These are phyloP conservation scores for Dione juno DNA, from an alignment of 2,888 invertebrate genomes.

Conservation along the genomic window DNA sequence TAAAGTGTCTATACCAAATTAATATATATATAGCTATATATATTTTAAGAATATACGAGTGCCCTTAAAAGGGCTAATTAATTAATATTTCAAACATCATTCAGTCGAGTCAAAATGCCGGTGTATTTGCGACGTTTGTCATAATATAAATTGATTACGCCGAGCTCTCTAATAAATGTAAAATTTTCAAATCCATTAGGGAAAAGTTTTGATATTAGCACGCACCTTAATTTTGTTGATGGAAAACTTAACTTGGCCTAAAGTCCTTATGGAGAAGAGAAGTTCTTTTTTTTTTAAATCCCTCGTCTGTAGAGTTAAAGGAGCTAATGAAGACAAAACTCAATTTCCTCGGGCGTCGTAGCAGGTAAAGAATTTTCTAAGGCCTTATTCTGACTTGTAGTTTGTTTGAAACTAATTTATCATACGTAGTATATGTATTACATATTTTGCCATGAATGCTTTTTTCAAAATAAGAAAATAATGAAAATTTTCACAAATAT, in stretches of 20 bases:
- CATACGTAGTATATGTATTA: neutral
- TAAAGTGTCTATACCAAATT: neutral
- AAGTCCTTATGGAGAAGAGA: conserved; percentile 69
- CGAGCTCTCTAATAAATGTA: conserved; percentile 68
- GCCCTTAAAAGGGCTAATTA: conserved; percentile 35
- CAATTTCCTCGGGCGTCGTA: conserved; percentile 58
- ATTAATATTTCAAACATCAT: conserved; percentile 47
- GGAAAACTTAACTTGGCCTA: conserved; percentile 74
- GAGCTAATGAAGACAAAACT: conserved; percentile 77
- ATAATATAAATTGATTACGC: conserved; percentile 66
- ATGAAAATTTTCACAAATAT: too few relatives aligned
- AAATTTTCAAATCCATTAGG: conserved; percentile 79
- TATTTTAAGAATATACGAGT: conserved; percentile 16
- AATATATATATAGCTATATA: conserved; percentile 13
- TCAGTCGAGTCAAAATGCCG: conserved; percentile 42
- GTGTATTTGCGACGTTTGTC: conserved; percentile 48
- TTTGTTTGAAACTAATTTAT: conserved; percentile 28
- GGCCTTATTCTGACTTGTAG: conserved; percentile 33
- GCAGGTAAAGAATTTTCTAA: conserved; percentile 41
- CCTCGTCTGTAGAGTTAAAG: conserved; percentile 60
- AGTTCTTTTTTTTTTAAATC: conserved; percentile 43
- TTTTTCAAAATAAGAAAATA: too few relatives aligned
- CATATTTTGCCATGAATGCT: too few relatives aligned
- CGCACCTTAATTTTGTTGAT: conserved; percentile 80
- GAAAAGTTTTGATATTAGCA: conserved; percentile 76